Evolutionary conservation across 2,797 vertebrate species (phyloP).

Genomic region (Coregonus sp.): DNA sequence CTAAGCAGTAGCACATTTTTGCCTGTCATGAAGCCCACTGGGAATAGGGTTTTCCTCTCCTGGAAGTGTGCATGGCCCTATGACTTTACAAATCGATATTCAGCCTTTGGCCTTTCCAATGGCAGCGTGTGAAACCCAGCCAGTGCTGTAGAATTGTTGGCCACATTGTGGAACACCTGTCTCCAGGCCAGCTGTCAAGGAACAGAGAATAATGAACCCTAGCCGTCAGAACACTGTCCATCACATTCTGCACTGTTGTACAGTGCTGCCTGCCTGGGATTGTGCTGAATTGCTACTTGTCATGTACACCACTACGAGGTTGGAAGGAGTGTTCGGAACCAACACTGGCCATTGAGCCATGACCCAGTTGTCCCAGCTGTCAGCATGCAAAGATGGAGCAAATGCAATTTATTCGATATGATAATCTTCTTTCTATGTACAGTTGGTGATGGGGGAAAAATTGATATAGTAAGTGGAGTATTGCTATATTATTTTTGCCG

Average conservation of each 20-base stretch:
- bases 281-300: slow-evolving; percentile 10
- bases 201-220: slow-evolving; percentile 33
- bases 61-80: slow-evolving; percentile 5
- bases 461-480: background rate
- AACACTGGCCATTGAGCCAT: background rate
- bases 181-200: slow-evolving; percentile 37
- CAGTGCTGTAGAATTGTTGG: slow-evolving; percentile 9
- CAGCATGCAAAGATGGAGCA: background rate
- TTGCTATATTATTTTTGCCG: background rate
- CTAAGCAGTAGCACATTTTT: slow-evolving; percentile 6
- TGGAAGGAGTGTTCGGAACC: background rate
- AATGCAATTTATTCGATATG: background rate
- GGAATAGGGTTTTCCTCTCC: slow-evolving; percentile 5
- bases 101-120: slow-evolving; percentile 32
- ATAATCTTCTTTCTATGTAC: background rate
- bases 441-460: background rate
- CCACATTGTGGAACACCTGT: slow-evolving; percentile 28
- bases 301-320: background rate
- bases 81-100: slow-evolving; percentile 35
- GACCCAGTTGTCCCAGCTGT: background rate
- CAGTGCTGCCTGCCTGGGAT: background rate
- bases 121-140: slow-evolving; percentile 13
- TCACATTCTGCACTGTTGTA: background rate
- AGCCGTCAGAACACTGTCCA: slow-evolving; percentile 25
- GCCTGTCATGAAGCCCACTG: slow-evolving; percentile 31